These are phyloP conservation scores for Megaceryle maxima DNA, from an alignment of 2,113 vertebrate species.

Conservation along the genomic window DNA sequence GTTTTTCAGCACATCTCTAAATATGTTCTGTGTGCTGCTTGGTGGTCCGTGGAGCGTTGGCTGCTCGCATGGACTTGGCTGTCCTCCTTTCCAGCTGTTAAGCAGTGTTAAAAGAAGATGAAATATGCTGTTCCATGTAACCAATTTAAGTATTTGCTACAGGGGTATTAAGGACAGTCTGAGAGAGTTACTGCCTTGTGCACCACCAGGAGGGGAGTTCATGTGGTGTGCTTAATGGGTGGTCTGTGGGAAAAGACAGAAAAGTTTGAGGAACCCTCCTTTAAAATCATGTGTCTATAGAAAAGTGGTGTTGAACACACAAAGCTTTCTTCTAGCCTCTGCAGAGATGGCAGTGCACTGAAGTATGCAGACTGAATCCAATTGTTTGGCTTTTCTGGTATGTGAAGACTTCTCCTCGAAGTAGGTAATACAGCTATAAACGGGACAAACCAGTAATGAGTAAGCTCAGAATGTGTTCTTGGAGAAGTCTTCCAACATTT, in stretches of 20 bases:
- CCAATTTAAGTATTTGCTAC: not conserved
- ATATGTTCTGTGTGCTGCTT: not conserved
- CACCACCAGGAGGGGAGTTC: not conserved
- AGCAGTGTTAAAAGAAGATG: not conserved
- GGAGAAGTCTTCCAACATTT: not conserved
- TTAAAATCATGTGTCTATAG: not conserved
- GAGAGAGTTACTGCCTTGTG: not conserved
- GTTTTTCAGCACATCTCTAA: not conserved
- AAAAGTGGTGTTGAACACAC: not conserved
- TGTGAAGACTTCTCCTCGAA: not conserved
- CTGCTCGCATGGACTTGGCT: not conserved
- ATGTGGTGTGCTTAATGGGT: not conserved
- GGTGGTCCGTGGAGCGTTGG: constrained; percentile 30
- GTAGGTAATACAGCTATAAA: not conserved
- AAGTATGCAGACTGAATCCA: not conserved
- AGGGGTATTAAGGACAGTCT: not conserved
- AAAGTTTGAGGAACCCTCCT: not conserved
- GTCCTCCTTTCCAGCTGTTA: constrained; percentile 22
- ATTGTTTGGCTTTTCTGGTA: not conserved
- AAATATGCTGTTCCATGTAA: not conserved
- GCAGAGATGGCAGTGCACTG: not conserved
- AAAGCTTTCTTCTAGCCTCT: not conserved
- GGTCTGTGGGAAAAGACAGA: not conserved
- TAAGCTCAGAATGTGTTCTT: not conserved
- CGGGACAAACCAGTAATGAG: not conserved